Evolutionary conservation across 30 jellyfish, hydroid and myxozoan genomes (phyloP).

Genomic region (Turritopsis dohrnii): DNA sequence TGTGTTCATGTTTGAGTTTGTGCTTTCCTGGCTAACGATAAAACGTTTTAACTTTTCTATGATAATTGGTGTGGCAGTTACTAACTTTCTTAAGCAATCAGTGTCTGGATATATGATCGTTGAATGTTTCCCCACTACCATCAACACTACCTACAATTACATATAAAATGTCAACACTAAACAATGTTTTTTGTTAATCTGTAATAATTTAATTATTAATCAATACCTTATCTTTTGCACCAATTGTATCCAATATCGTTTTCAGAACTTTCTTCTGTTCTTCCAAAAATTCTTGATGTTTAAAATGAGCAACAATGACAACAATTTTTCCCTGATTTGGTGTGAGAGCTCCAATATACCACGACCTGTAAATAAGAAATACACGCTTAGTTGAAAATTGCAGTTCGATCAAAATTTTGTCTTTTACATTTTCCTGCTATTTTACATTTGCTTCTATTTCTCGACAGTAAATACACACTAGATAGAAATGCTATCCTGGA

Average conservation of each 20-base stretch:
- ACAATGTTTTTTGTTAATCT: too few relatives aligned
- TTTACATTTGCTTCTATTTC: too few relatives aligned
- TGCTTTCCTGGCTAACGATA: not conserved
- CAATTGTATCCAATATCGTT: not conserved
- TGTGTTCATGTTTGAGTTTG: not conserved
- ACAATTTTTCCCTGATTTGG: not conserved
- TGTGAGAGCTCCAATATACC: not conserved
- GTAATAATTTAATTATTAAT: too few relatives aligned
- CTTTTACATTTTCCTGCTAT: not conserved
- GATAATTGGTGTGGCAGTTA: not conserved
- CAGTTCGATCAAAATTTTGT: too few relatives aligned
- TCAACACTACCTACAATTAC: not conserved
- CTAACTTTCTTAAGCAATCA: not conserved
- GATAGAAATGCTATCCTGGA: too few relatives aligned
- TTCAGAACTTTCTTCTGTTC: not conserved
- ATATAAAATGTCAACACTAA: too few relatives aligned
- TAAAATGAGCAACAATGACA: not conserved
- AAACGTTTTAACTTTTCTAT: not conserved
- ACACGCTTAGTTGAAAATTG: not conserved
- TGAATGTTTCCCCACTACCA: not conserved
- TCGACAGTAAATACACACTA: too few relatives aligned
- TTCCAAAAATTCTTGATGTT: not conserved
- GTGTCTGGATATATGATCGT: not conserved
- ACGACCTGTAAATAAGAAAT: not conserved
- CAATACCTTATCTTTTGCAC: not conserved